A percentile compares a stretch with the other conserved stretches of the same genome.
phyloP scores from a whole-genome alignment of 2,888 invertebrate genomes.

The Epinotia bilunana region DNA sequence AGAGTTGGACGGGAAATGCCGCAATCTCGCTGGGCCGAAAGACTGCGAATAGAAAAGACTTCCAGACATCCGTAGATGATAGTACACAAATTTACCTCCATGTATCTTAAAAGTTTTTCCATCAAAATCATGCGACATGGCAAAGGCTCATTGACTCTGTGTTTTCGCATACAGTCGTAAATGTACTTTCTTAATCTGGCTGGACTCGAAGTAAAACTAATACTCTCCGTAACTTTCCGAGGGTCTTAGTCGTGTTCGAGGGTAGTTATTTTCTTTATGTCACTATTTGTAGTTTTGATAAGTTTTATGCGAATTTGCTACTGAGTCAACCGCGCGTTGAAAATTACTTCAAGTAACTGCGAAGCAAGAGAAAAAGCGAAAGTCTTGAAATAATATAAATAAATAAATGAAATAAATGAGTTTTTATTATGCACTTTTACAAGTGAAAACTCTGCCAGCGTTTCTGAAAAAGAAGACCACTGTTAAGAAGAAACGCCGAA shows the following conservation, averaged over 20 bases:
- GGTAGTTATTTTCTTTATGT: background rate
- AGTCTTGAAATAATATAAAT: no score
- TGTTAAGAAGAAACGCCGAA: no score
- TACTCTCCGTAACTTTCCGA: background rate
- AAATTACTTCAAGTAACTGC: no score
- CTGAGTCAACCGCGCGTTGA: background rate
- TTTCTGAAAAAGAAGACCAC: no score
- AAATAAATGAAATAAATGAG: no score
- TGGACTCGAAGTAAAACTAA: slow-evolving; percentile 4
- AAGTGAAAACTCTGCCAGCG: no score
- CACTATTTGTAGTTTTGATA: background rate
- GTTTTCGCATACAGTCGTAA: background rate
- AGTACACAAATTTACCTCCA: background rate
- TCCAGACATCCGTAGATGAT: background rate
- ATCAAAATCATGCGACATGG: background rate
- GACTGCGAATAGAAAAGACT: background rate
- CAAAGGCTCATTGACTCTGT: background rate
- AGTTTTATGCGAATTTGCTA: background rate
- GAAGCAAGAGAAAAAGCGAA: no score
- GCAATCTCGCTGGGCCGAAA: background rate
- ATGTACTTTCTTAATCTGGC: background rate
- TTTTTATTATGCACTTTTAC: no score
- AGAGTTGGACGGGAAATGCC: background rate
- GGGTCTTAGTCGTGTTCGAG: background rate
- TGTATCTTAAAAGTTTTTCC: background rate